Percentiles rank a stretch among this genome's conserved stretches.
These are phyloP conservation scores for Actenoides lindsayi DNA, from an alignment of 2,113 vertebrate species.

Conservation along the genomic window DNA sequence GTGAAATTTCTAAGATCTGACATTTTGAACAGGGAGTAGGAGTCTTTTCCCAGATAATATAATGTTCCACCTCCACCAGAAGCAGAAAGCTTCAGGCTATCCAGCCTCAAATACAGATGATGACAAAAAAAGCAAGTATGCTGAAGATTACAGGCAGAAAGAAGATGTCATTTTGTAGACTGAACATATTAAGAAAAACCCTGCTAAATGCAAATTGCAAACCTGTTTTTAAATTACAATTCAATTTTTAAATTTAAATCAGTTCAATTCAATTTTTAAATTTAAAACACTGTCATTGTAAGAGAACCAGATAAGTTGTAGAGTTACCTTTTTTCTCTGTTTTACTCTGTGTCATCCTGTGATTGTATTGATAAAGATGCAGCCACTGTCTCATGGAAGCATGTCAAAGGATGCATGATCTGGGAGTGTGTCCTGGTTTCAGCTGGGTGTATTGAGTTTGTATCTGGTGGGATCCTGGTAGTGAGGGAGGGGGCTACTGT, in stretches of 20 bases:
- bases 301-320: not conserved
- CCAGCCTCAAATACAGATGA: not conserved
- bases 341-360: not conserved
- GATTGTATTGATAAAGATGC: not conserved
- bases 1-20: not conserved
- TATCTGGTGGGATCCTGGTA: too few relatives aligned
- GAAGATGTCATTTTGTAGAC: not conserved
- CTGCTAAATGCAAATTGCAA: not conserved
- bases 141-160: not conserved
- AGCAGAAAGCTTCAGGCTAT: not conserved
- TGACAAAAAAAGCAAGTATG: not conserved
- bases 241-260: too few relatives aligned
- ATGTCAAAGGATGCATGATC: not conserved
- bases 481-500: too few relatives aligned
- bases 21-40: not conserved
- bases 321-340: not conserved
- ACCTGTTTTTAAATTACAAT: not conserved
- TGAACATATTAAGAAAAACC: not conserved
- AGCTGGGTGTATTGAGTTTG: not conserved
- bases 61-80: not conserved
- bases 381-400: not conserved
- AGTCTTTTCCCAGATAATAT: not conserved
- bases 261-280: too few relatives aligned
- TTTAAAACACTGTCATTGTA: not conserved
- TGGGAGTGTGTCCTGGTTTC: not conserved